Conservation (phyloP, 2,113 vertebrate genomes). For the Campylomormyrus numenius region DNA sequence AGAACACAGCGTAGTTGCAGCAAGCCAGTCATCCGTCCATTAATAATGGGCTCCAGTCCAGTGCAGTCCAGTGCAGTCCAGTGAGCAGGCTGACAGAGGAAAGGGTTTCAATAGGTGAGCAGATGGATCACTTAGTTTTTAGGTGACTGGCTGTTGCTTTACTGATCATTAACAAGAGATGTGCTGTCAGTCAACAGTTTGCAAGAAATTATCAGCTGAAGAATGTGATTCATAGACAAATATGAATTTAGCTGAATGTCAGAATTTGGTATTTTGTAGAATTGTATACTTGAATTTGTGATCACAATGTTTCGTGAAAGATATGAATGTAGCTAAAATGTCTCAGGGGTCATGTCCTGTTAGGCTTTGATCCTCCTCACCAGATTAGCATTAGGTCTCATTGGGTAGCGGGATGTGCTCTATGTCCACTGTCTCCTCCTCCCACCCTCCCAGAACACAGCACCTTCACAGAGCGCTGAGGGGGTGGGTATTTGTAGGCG, state of each 20-base stretch:
- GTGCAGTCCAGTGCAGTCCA: background rate
- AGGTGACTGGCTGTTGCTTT: background rate
- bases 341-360: background rate
- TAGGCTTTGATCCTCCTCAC: background rate
- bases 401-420: background rate
- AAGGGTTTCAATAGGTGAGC: background rate
- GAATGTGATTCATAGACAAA: background rate
- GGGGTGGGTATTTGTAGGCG: background rate
- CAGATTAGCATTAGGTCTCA: background rate
- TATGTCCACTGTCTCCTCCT: background rate
- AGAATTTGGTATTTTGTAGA: background rate
- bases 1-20: background rate
- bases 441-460: background rate
- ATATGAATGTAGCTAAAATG: background rate
- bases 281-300: background rate
- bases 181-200: background rate
- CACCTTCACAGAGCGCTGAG: background rate
- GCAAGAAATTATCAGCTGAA: background rate
- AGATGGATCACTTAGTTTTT: background rate
- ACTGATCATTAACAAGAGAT: background rate
- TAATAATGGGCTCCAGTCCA: background rate
- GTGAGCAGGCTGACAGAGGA: background rate
- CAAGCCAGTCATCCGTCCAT: background rate
- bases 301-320: background rate
- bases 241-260: background rate